phyloP scores from a whole-genome alignment of 2,113 vertebrate genomes.

The Speoplatyrhinus poulsoni region DNA sequence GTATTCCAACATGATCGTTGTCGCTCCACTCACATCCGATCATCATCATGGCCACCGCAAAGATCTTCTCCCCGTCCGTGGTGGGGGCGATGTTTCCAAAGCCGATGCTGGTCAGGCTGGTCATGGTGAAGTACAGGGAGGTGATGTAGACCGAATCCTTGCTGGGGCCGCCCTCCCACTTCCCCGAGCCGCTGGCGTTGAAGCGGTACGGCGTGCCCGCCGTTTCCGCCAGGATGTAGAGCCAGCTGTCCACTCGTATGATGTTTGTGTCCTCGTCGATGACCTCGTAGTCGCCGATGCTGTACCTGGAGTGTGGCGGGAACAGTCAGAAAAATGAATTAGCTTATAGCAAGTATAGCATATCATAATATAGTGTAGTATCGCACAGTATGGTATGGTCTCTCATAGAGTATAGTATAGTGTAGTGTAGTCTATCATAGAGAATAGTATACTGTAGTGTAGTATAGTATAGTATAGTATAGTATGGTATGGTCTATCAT shows the following conservation, averaged over 20 bases:
- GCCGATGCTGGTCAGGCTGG: constrained; percentile 96
- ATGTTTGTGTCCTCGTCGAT: constrained; percentile 92
- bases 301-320: constrained; percentile 78
- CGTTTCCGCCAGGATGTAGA: constrained; percentile 89
- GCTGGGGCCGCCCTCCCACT: constrained; percentile 96
- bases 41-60: constrained; percentile 99
- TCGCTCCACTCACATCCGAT: constrained; percentile 93
- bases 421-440: background rate
- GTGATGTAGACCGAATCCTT: constrained; percentile 98
- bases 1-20: no score
- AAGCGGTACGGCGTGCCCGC: constrained; percentile 92
- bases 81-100: constrained; percentile 98
- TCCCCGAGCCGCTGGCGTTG: constrained; percentile 86
- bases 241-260: constrained; percentile 92
- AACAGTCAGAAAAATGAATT: background rate
- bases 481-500: background rate
- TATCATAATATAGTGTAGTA: no score
- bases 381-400: no score
- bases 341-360: no score
- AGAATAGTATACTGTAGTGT: background rate
- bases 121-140: constrained; percentile 97
- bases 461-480: no score
- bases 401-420: no score
- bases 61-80: constrained; percentile 98
- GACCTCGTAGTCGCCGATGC: constrained; percentile 98